These are phyloP conservation scores for Sweltsa coloradensis DNA, from an alignment of 1,140 invertebrate genomes.

Conservation along the genomic window DNA sequence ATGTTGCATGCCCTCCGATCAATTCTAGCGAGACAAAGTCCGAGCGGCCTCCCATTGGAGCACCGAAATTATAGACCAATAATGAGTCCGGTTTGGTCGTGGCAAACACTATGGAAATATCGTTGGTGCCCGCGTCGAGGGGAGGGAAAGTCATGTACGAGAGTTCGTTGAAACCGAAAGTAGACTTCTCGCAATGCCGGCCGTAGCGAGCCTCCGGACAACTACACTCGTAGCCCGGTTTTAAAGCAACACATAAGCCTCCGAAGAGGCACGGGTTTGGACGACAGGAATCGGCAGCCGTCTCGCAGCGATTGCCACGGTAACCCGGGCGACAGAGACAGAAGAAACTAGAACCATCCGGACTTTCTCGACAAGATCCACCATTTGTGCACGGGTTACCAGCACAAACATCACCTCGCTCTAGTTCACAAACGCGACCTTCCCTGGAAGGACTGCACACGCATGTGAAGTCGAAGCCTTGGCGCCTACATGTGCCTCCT, in stretches of 20 bases:
- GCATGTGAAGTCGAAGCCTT: slow-evolving; percentile 73
- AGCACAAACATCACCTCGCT: slow-evolving; percentile 68
- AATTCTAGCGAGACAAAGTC: slow-evolving; percentile 88
- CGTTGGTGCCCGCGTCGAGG: slow-evolving; percentile 74
- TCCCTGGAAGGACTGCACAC: slow-evolving; percentile 61
- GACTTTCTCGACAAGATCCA: slow-evolving; percentile 75
- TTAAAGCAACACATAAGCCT: slow-evolving; percentile 67
- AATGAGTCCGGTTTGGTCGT: slow-evolving; percentile 78
- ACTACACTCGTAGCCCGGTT: slow-evolving; percentile 74
- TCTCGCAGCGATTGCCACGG: slow-evolving; percentile 77
- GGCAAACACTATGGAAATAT: slow-evolving; percentile 82
- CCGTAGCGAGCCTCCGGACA: slow-evolving; percentile 77
- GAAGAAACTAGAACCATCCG: slow-evolving; percentile 75
- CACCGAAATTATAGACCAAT: slow-evolving; percentile 80
- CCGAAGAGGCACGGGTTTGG: slow-evolving; percentile 82
- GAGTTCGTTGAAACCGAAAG: slow-evolving; percentile 75
- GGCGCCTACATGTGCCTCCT: slow-evolving; percentile 66
- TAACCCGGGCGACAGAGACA: slow-evolving; percentile 82
- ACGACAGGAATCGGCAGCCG: slow-evolving; percentile 70
- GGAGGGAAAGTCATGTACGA: slow-evolving; percentile 82
- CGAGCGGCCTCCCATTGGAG: slow-evolving; percentile 71
- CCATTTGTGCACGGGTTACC: slow-evolving; percentile 79
- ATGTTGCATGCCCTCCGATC: slow-evolving; percentile 64
- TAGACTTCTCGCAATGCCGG: slow-evolving; percentile 76
- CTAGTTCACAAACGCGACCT: slow-evolving; percentile 71